A percentile compares a stretch with the other conserved stretches of the same genome.
phyloP scores from a whole-genome alignment of 2,113 vertebrate genomes.

The Corvus moneduloides region DNA sequence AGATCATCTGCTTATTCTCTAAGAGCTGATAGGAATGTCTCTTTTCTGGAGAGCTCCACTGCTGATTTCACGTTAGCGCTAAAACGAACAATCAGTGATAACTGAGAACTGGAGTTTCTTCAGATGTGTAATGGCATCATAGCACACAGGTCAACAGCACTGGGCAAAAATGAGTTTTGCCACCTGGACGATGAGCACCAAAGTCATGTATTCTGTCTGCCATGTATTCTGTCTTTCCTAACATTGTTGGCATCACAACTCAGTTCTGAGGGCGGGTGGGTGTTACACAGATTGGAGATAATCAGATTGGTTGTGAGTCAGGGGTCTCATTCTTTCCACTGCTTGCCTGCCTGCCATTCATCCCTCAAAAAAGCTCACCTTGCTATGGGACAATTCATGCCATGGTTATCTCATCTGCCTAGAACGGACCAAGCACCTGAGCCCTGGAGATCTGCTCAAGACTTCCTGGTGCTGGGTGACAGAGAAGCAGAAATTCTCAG shows the following conservation, averaged over 20 bases:
- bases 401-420: background rate
- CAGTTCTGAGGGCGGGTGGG: background rate
- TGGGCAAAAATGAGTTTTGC: background rate
- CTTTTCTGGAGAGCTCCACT: background rate
- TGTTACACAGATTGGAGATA: background rate
- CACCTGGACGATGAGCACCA: accelerated
- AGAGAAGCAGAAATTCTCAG: background rate
- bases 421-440: background rate
- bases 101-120: background rate
- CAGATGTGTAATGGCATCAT: background rate
- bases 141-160: background rate
- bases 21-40: background rate
- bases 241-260: background rate
- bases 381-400: background rate
- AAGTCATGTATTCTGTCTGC: background rate
- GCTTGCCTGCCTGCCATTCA: background rate
- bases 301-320: background rate
- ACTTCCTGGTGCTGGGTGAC: background rate
- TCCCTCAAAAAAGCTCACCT: background rate
- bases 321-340: background rate
- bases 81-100: background rate
- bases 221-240: background rate
- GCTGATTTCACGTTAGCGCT: background rate
- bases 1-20: background rate
- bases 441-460: background rate